Evolutionary conservation across 2,797 vertebrate species (phyloP).

Genomic region (Phoeniculus purpureus): DNA sequence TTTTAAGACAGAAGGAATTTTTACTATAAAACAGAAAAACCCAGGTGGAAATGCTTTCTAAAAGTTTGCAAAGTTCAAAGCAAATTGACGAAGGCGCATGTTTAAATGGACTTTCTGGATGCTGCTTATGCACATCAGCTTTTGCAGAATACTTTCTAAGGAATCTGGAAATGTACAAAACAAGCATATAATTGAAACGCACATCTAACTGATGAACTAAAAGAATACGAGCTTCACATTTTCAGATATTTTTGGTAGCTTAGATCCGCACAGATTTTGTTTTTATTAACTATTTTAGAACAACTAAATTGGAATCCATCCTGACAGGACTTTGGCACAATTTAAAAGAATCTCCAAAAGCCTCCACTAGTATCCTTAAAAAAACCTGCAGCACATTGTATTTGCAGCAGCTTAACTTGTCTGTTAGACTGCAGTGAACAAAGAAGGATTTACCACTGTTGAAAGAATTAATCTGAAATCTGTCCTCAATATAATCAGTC

Average conservation of each 20-base stretch:
- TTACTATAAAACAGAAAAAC: neutral
- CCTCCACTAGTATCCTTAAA: neutral
- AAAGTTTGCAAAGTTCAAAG: neutral
- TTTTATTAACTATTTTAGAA: neutral
- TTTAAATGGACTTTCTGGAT: neutral
- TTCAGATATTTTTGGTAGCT: neutral
- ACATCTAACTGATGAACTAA: neutral
- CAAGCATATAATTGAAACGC: neutral
- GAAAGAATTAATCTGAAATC: slow-evolving; percentile 32
- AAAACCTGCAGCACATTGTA: neutral
- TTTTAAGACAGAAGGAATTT: neutral
- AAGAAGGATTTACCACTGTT: neutral
- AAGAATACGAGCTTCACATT: neutral
- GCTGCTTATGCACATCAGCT: neutral
- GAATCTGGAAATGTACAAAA: neutral
- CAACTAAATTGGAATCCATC: neutral
- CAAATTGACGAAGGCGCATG: neutral
- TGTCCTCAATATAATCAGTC: slow-evolving; percentile 12
- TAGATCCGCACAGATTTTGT: neutral
- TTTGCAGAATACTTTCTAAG: neutral
- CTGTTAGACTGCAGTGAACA: neutral
- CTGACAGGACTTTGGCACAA: neutral
- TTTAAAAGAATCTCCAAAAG: slow-evolving; percentile 14
- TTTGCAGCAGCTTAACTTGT: slow-evolving; percentile 4
- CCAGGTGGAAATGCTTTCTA: neutral